Evolutionary conservation across 2,113 vertebrate genomes (phyloP).

Genomic region (Ovibos moschatus): DNA sequence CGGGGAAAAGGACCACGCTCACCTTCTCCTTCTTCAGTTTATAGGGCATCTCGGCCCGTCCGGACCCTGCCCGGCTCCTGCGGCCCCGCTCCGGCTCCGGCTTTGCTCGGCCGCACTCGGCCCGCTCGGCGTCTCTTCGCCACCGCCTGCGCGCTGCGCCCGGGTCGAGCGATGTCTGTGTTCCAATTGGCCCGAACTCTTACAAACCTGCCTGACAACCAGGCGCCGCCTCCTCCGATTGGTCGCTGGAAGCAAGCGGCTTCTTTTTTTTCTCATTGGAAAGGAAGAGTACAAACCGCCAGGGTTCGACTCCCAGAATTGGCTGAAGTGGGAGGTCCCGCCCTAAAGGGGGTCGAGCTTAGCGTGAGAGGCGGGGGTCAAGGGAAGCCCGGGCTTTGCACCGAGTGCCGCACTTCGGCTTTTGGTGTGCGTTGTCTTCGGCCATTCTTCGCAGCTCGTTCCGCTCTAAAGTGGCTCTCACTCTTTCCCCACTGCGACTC

Average conservation of each 20-base stretch:
- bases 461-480: neutral
- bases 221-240: conserved; percentile 55
- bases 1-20: conserved; percentile 48
- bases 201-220: conserved; percentile 69
- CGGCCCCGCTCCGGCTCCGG: conserved; percentile 76
- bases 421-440: neutral
- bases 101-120: conserved; percentile 74
- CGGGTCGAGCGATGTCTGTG: conserved; percentile 56
- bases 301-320: conserved; percentile 59
- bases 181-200: conserved; percentile 59
- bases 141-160: conserved; percentile 72
- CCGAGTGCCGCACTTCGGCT: neutral
- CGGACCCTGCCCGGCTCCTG: conserved; percentile 66
- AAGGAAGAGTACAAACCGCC: conserved; percentile 74
- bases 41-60: conserved; percentile 77
- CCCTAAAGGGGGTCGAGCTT: conserved; percentile 62
- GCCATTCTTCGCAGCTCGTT: neutral
- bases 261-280: conserved; percentile 78
- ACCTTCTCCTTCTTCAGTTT: conserved; percentile 83
- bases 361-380: conserved; percentile 39
- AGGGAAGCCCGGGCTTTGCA: conserved; percentile 13
- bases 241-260: conserved; percentile 48
- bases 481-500: neutral
- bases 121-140: conserved; percentile 74
- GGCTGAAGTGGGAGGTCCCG: conserved; percentile 57